Evolutionary conservation across 2,113 vertebrate genomes (phyloP).

Genomic region (Otis tarda): DNA sequence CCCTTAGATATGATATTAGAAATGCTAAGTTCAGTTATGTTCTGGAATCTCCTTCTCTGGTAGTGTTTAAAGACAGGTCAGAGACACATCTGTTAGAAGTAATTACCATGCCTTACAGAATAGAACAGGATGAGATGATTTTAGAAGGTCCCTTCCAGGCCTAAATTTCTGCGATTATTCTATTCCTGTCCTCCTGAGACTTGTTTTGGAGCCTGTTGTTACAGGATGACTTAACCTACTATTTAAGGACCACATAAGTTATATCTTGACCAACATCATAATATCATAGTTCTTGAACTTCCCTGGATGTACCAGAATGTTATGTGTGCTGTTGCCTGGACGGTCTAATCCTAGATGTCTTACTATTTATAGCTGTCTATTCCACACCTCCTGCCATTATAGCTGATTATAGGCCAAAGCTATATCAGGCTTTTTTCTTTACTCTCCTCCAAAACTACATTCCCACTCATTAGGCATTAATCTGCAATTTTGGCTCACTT

Average conservation of each 20-base stretch:
- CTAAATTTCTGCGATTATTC: background rate
- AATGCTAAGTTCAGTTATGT: background rate
- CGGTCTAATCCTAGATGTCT: background rate
- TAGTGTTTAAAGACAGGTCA: background rate
- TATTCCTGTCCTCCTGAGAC: background rate
- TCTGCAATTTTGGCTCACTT: background rate
- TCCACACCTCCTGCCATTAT: background rate
- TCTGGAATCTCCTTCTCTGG: background rate
- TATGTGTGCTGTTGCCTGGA: background rate
- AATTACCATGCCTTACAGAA: background rate
- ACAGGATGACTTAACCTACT: background rate
- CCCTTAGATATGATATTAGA: background rate
- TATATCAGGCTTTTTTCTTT: background rate
- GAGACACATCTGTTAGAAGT: background rate
- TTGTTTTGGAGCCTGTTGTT: background rate
- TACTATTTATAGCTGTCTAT: background rate
- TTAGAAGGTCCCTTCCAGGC: background rate
- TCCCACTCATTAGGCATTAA: background rate
- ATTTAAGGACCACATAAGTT: background rate
- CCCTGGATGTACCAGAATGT: background rate
- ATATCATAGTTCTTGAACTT: background rate
- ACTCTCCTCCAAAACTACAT: background rate
- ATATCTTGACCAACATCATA: background rate
- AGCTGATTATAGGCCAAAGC: background rate
- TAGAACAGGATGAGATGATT: background rate